Conservation (phyloP, 92 coral and sea anemone genomes). For the Pocillopora grandis region DNA sequence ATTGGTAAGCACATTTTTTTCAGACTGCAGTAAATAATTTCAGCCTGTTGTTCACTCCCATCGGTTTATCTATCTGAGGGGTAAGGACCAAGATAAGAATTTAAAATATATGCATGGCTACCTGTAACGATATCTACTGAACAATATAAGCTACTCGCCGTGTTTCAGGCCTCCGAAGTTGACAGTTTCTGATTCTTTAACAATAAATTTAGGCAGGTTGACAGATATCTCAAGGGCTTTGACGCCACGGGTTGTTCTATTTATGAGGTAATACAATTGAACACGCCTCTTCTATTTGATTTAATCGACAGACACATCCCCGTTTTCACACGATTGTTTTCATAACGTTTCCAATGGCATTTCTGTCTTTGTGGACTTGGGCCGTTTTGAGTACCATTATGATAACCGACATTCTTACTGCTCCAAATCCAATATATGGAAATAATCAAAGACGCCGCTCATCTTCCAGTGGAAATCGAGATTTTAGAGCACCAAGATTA, state of each 20-base stretch:
- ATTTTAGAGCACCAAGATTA: not conserved
- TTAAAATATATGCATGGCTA: not conserved
- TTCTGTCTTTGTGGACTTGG: not conserved
- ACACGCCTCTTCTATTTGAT: not conserved
- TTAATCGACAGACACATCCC: slow-evolving; percentile 18
- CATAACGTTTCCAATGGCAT: not conserved
- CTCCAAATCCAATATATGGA: not conserved
- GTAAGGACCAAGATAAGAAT: not conserved
- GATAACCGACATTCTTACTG: not conserved
- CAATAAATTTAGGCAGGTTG: not conserved
- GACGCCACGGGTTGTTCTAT: not conserved
- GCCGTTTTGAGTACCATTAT: not conserved
- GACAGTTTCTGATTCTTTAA: not conserved
- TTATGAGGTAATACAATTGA: slow-evolving; percentile 5
- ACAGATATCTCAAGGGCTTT: not conserved
- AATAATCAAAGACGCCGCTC: not conserved
- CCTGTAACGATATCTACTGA: too few relatives aligned
- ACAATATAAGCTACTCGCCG: not conserved
- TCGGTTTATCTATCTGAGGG: not conserved
- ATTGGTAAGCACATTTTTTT: too few relatives aligned
- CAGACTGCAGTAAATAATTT: too few relatives aligned
- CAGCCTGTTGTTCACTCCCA: too few relatives aligned
- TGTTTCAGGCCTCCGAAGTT: not conserved
- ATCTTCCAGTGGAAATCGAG: not conserved
- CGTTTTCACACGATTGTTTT: not conserved